A percentile compares a stretch with the other conserved stretches of the same genome.
These are phyloP conservation scores for Argyrosomus regius DNA, from an alignment of 2,797 vertebrate genomes.

Conservation along the genomic window DNA sequence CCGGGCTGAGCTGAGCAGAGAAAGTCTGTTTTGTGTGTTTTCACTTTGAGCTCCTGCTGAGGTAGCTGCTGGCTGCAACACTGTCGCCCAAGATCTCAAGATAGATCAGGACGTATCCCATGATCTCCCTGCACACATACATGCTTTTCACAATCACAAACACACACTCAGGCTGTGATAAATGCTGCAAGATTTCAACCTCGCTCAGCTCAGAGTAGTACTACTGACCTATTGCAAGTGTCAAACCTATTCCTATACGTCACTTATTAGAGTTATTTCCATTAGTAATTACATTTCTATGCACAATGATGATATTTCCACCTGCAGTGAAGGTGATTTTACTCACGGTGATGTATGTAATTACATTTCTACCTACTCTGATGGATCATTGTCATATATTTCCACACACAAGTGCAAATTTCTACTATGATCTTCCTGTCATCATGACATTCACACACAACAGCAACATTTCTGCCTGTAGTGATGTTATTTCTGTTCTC, in stretches of 20 bases:
- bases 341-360: slow-evolving; percentile 1
- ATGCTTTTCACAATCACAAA: slow-evolving; percentile 9
- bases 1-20: neutral
- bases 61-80: slow-evolving; percentile 38
- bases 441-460: neutral
- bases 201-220: slow-evolving; percentile 13
- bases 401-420: neutral
- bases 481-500: neutral
- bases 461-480: neutral
- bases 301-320: neutral
- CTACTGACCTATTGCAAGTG: slow-evolving; percentile 10
- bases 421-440: neutral
- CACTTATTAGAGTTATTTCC: neutral
- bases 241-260: slow-evolving; percentile 7
- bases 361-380: neutral
- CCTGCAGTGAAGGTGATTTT: slow-evolving; percentile 10
- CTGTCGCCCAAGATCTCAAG: slow-evolving; percentile 47
- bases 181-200: slow-evolving; percentile 24
- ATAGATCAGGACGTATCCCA: slow-evolving; percentile 47
- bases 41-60: slow-evolving; percentile 44
- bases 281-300: slow-evolving; percentile 20
- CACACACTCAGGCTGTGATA: slow-evolving; percentile 15
- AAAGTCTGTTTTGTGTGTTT: slow-evolving; percentile 48
- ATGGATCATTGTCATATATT: neutral
- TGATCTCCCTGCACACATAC: slow-evolving; percentile 35